Evolutionary conservation across 2,113 vertebrate species (phyloP).

Genomic region (zebrafish (Danio rerio)): DNA sequence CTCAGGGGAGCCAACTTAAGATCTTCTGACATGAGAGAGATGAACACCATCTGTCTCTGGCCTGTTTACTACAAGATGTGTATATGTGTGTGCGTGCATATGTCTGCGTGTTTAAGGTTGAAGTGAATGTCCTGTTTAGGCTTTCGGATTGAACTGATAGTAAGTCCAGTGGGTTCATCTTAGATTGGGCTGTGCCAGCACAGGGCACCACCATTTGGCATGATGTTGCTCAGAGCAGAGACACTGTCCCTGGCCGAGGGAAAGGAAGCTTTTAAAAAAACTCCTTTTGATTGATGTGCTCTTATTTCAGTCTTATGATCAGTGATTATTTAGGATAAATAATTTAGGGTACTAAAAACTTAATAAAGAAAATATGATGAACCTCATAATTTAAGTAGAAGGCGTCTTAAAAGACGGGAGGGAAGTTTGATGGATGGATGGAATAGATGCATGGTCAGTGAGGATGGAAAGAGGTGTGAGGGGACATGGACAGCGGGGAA

Average conservation of each 20-base stretch:
- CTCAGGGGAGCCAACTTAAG: constrained; percentile 52
- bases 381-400: constrained; percentile 53
- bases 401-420: constrained; percentile 51
- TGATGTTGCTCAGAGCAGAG: constrained; percentile 48
- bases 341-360: constrained; percentile 80
- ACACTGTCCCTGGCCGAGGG: constrained; percentile 56
- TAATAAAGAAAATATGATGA: constrained; percentile 69
- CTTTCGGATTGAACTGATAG: constrained; percentile 37
- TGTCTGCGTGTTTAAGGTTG: constrained; percentile 29
- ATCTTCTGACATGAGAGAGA: constrained; percentile 58
- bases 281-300: constrained; percentile 74
- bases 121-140: constrained; percentile 51
- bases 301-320: constrained; percentile 76
- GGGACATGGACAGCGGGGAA: constrained; percentile 13
- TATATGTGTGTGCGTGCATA: constrained; percentile 29
- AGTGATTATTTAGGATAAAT: constrained; percentile 78
- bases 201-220: constrained; percentile 48
- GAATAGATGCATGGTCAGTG: constrained; percentile 27
- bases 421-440: constrained; percentile 36
- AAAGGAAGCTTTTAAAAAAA: constrained; percentile 52
- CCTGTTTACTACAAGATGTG: constrained; percentile 32
- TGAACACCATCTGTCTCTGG: constrained; percentile 61
- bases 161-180: constrained; percentile 48
- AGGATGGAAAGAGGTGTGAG: constrained; percentile 47
- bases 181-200: constrained; percentile 11